Evolutionary conservation across 1,140 invertebrate species (phyloP).

Genomic region (Cylas formicarius): DNA sequence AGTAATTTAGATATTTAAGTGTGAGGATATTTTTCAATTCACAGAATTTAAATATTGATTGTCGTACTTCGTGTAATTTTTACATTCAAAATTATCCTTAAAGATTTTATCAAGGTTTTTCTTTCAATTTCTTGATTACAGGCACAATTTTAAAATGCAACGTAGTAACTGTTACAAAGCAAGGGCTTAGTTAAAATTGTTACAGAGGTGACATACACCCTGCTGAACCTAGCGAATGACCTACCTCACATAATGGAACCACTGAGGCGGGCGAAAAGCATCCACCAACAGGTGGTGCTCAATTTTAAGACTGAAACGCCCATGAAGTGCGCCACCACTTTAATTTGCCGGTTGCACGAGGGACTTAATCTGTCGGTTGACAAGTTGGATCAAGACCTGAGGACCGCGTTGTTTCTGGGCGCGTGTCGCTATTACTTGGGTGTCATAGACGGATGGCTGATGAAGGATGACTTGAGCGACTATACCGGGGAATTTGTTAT

Average conservation of each 20-base stretch:
- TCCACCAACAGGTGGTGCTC: slow-evolving; percentile 42
- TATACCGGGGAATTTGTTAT: slow-evolving; percentile 50
- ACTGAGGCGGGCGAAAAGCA: slow-evolving; percentile 41
- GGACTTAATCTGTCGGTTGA: slow-evolving; percentile 43
- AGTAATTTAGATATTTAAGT: too few relatives aligned
- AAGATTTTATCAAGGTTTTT: too few relatives aligned
- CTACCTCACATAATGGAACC: slow-evolving; percentile 40
- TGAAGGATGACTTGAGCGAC: slow-evolving; percentile 47
- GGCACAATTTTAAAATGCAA: too few relatives aligned
- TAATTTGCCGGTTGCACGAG: slow-evolving; percentile 44
- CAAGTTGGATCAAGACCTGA: slow-evolving; percentile 43
- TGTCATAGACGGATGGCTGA: slow-evolving; percentile 49
- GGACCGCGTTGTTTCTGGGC: slow-evolving; percentile 45
- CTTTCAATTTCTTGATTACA: too few relatives aligned
- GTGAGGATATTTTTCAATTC: too few relatives aligned
- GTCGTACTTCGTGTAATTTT: too few relatives aligned
- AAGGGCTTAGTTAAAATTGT: too few relatives aligned
- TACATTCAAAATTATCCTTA: too few relatives aligned
- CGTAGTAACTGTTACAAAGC: too few relatives aligned
- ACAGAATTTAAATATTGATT: too few relatives aligned
- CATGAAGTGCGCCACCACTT: slow-evolving; percentile 41
- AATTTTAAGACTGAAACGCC: slow-evolving; percentile 38
- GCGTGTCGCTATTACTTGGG: slow-evolving; percentile 47
- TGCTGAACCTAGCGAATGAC: slow-evolving; percentile 41
- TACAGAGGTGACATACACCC: slow-evolving; percentile 39